Base-by-base conservation (phyloP, 2,888 invertebrate genomes). In the Seira musarum region DNA sequence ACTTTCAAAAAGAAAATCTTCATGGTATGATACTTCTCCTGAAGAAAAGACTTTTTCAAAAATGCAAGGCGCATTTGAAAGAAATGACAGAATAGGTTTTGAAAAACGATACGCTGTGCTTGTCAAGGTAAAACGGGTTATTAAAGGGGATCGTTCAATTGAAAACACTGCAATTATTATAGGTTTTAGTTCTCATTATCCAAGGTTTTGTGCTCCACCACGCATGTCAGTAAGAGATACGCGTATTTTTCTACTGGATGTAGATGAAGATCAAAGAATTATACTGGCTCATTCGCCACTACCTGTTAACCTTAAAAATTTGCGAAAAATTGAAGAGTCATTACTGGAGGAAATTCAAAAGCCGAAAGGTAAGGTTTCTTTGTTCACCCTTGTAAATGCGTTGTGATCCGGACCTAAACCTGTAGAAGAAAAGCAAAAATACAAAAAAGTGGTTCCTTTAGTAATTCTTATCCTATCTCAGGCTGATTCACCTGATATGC, bases 121-220 rank as follows among this genome's bases (percentile, higher is more conserved):
- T 40, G 83, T 85, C 22, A 71, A 79, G 21, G 85, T 85, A 46
- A 85, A 85, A 77, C 79, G 85, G 61, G 83, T 85, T 35, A 84
- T 85, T 71, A 82, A 74, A 75, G 85, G 85, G 24, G 85, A 85
- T 76, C 80, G 84, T 30, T 25, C 68, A 13, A 53, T 85, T 21
- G 85, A 85, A 72, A 85, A 83, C 63, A 83, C 84, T 30, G 60
- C 83, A 49, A 85, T 85, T 74, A 74, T 83, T 66, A 81, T 85
- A 73, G 83, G 81, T 19, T 75, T 83, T 61, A 65, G 73, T 68
- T 76, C 70, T 69, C 67, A 35, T 25, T 46, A 80, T 61, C 80
- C 71, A 30, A 49, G 71, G 60, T 80, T 72, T 76, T 66, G 83
- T 67, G 70, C 67, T 49, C 73, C 64, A 60, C 72, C 60, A 60